Evolutionary conservation across 2,797 vertebrate species (phyloP).

Genomic region (Selene dorsalis): DNA sequence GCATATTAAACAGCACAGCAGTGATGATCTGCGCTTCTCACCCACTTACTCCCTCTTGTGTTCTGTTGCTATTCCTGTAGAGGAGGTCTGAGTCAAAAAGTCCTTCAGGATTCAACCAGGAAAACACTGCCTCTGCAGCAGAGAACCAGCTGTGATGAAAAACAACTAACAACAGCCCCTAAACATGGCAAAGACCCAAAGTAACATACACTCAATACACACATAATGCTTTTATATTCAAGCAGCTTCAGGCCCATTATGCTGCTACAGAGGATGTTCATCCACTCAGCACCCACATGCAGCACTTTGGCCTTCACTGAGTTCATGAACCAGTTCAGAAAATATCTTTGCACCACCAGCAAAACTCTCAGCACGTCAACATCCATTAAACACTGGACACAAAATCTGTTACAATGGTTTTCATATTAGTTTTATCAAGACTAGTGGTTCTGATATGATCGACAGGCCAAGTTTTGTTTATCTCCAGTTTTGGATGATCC

Average conservation of each 20-base stretch:
- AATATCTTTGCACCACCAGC: conserved; percentile 31
- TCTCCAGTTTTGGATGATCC: neutral
- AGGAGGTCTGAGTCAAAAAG: conserved; percentile 70
- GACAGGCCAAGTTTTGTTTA: neutral
- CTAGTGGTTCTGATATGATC: neutral
- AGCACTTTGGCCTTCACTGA: conserved; percentile 38
- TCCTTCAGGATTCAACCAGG: conserved; percentile 55
- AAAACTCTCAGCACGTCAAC: conserved; percentile 18
- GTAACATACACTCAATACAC: neutral
- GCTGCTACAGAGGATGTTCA: conserved; percentile 37
- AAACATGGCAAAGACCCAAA: conserved; percentile 23
- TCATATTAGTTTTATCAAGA: neutral
- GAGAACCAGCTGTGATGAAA: conserved; percentile 6
- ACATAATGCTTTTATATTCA: neutral
- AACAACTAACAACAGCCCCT: conserved; percentile 1
- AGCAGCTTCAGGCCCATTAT: conserved; percentile 38
- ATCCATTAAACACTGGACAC: conserved; percentile 15
- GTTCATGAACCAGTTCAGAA: conserved; percentile 44
- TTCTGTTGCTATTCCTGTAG: conserved; percentile 73
- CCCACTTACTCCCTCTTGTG: conserved; percentile 79
- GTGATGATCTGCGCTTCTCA: conserved; percentile 72
- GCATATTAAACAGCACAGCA: conserved; percentile 70
- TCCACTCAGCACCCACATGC: conserved; percentile 61
- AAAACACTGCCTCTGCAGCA: conserved; percentile 30
- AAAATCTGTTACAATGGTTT: neutral